These are phyloP conservation scores for Ptychochromis oligacanthus DNA, from an alignment of 2,113 vertebrate genomes.

Conservation along the genomic window DNA sequence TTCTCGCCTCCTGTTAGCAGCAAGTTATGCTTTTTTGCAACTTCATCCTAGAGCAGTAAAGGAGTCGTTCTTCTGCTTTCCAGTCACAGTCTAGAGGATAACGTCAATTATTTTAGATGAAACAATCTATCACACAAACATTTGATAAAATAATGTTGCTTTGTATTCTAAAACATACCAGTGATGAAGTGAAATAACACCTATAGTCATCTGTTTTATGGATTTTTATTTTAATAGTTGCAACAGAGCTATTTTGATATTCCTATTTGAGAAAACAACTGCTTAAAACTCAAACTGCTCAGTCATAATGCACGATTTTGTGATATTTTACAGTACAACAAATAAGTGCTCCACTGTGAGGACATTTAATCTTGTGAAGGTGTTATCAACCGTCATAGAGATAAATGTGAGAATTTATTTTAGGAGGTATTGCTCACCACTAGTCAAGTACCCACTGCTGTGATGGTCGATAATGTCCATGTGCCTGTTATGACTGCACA, in stretches of 20 bases:
- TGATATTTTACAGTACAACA: not conserved
- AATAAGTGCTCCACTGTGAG: not conserved
- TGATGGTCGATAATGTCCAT: not conserved
- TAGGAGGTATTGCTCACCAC: not conserved
- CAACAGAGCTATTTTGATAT: not conserved
- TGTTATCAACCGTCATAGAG: not conserved
- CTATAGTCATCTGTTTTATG: not conserved
- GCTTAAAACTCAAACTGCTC: not conserved
- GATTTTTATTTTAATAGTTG: not conserved
- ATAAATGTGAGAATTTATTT: not conserved
- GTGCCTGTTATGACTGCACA: conserved; percentile 19
- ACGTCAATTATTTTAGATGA: not conserved
- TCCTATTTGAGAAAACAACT: not conserved
- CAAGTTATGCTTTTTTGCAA: not conserved
- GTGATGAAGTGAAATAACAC: not conserved
- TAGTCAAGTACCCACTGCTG: not conserved
- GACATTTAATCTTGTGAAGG: not conserved
- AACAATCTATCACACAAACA: no score
- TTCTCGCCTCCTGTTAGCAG: not conserved
- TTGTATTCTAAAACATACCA: not conserved
- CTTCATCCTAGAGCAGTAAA: not conserved
- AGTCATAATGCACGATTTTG: not conserved
- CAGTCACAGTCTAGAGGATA: not conserved
- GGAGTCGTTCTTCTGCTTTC: not conserved
- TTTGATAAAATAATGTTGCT: not conserved